These are phyloP conservation scores for Monoplex corrugatus DNA, from an alignment of 2,888 invertebrate genomes.

Conservation along the genomic window DNA sequence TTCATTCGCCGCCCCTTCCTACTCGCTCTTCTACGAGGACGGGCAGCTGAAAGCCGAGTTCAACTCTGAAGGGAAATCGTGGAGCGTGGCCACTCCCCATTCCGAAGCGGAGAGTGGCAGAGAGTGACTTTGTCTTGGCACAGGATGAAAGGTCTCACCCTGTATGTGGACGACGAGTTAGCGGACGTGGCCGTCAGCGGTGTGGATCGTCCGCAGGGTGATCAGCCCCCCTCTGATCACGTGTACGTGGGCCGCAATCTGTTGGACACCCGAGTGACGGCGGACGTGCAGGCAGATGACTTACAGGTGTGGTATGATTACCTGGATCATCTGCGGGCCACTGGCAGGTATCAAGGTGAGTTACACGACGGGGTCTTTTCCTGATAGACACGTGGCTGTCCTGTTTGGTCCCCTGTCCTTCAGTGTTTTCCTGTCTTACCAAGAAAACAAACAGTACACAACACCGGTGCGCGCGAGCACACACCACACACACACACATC, in stretches of 20 bases:
- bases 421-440: no score
- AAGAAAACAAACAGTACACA: no score
- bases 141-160: slow-evolving; percentile 71
- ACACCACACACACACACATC: no score
- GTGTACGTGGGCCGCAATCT: slow-evolving; percentile 72
- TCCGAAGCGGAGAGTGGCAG: slow-evolving; percentile 73
- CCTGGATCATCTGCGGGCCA: slow-evolving; percentile 68
- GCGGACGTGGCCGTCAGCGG: slow-evolving; percentile 59
- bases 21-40: slow-evolving; percentile 74
- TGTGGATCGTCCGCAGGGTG: slow-evolving; percentile 56
- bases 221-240: slow-evolving; percentile 60
- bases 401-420: no score
- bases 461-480: no score
- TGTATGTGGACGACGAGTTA: slow-evolving; percentile 72
- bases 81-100: slow-evolving; percentile 70
- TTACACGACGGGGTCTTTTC: no score
- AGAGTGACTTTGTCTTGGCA: slow-evolving; percentile 79
- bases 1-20: slow-evolving; percentile 75
- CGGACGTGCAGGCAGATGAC: slow-evolving; percentile 76
- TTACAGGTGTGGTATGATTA: slow-evolving; percentile 78
- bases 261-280: slow-evolving; percentile 58
- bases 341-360: slow-evolving; percentile 68
- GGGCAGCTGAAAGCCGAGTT: slow-evolving; percentile 72
- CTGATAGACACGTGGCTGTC: no score
- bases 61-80: slow-evolving; percentile 63